A percentile compares a stretch with the other conserved stretches of the same genome.
These are phyloP conservation scores for Maniola jurtina DNA, from an alignment of 1,140 invertebrate species.

Conservation along the genomic window DNA sequence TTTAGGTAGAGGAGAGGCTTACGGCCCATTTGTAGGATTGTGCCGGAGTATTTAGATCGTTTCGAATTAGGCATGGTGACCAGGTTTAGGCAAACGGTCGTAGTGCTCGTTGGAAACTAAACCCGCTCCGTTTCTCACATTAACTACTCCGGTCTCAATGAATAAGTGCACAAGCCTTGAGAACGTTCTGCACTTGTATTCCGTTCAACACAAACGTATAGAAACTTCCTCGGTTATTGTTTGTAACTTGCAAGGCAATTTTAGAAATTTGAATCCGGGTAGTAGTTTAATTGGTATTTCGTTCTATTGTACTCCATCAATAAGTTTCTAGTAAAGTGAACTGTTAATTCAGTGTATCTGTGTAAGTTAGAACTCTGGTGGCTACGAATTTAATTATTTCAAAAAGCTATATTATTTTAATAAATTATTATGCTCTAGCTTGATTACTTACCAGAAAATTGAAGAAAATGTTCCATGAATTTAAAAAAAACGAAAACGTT, in stretches of 20 bases:
- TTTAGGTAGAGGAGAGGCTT: conserved; percentile 22
- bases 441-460: no score
- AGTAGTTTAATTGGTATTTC: background rate
- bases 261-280: conserved; percentile 7
- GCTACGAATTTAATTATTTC: background rate
- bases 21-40: conserved; percentile 35
- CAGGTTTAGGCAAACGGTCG: conserved; percentile 67
- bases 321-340: background rate
- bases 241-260: conserved; percentile 28
- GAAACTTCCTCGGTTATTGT: conserved; percentile 35
- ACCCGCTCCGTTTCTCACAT: conserved; percentile 65
- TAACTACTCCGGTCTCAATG: conserved; percentile 61
- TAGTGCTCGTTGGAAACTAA: conserved; percentile 47
- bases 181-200: conserved; percentile 35
- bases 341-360: background rate
- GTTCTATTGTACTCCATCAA: background rate
- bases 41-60: conserved; percentile 42
- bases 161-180: conserved; percentile 51
- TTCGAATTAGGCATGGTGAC: conserved; percentile 65
- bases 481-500: no score
- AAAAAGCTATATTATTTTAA: no score
- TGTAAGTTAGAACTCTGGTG: background rate
- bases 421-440: no score
- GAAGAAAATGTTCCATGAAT: no score
- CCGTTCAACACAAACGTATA: conserved; percentile 32